Base-by-base conservation (phyloP, 2,113 vertebrate genomes). In the Thunnus thynnus region DNA sequence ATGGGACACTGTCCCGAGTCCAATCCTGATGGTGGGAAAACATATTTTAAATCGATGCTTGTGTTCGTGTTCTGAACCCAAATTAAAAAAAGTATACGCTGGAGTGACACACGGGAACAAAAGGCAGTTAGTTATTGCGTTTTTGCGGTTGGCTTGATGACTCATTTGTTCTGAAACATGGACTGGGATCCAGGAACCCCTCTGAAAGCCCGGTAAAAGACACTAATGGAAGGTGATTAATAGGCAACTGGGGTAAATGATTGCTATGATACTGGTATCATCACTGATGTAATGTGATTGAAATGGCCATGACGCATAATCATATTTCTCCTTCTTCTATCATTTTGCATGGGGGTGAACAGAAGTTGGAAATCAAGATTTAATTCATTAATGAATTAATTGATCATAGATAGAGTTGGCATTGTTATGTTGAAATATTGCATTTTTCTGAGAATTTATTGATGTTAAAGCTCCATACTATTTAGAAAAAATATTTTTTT, bases 141-240 rank as follows among this genome's bases (percentile, higher is more conserved):
- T 89, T 85, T 86, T 84, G 76, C 50, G 67, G 72, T 80, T 52
- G 68, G 52, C 54, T 72, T 60, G 83, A 86, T 91, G 89, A 91
- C 67, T 88, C 74, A 87, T 89, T 91, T 80, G 68, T 87, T 70
- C 72, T 84, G 68, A 83, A 82, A 88, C 79, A 70, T 65, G 76
- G 71, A 85, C 81, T 52, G 54, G 65, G 78, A 89, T 88, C 82
- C 68, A 86, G 90, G 80, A 78, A 77, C 16, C 41, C 14, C 50
- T 65, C 58, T 88, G 82, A 89, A 83, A 86, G 84, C 63, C 72
- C 44, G 61, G 54, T 70, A 82, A 82, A 80, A 87, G 85, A 86
- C 82, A 75, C 85, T 92, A 91, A 93, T 90, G 86, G 88, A 82
- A 90, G 77, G 88, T 91, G 93, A 91, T 92, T 88, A 90, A 92